phyloP scores from a whole-genome alignment of 2,797 vertebrate genomes.

The Anniella stebbinsi region DNA sequence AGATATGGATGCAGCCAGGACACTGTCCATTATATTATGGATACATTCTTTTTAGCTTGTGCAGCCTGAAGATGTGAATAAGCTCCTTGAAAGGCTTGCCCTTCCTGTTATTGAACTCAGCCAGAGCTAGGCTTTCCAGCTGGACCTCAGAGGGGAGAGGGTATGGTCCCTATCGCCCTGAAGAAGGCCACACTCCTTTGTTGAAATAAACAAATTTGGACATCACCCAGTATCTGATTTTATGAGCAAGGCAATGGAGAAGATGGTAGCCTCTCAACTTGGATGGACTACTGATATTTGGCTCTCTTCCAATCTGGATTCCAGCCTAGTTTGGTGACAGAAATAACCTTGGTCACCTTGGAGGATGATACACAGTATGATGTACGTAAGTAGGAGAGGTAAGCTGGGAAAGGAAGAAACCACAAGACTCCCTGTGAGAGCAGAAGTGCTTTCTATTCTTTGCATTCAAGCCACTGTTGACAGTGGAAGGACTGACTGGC shows the following conservation, averaged over 20 bases:
- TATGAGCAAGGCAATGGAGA: too few relatives aligned
- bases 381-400: not conserved
- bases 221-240: not conserved
- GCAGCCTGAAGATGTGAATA: not conserved
- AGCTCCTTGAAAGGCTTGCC: not conserved
- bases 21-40: not conserved
- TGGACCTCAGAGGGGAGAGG: not conserved
- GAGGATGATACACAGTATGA: not conserved
- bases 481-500: too few relatives aligned
- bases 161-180: not conserved
- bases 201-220: not conserved
- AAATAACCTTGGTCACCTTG: not conserved
- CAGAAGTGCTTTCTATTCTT: not conserved
- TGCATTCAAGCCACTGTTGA: not conserved
- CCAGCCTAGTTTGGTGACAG: not conserved
- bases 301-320: not conserved
- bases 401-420: not conserved
- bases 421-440: not conserved
- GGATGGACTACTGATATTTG: not conserved
- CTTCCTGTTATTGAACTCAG: not conserved
- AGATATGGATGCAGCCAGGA: not conserved
- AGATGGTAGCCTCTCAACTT: too few relatives aligned
- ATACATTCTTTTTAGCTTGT: not conserved
- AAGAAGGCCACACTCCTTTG: not conserved
- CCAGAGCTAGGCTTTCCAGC: not conserved